These are phyloP conservation scores for Cydia strobilella DNA, from an alignment of 1,140 invertebrate genomes.

Conservation along the genomic window DNA sequence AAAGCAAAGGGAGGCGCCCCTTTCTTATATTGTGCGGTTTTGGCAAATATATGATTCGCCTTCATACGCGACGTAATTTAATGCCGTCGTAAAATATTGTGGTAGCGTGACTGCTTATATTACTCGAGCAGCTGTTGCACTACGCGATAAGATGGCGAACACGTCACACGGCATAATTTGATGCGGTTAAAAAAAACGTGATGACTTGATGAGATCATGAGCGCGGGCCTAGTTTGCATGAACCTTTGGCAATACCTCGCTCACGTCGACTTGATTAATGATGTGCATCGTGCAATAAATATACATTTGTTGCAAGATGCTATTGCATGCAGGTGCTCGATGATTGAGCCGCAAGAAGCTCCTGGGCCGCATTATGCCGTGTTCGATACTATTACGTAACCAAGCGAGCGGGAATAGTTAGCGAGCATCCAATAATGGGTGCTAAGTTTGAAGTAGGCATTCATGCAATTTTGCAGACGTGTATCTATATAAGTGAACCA, in stretches of 20 bases:
- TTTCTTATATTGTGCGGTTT: conserved; percentile 47
- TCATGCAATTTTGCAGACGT: conserved; percentile 20
- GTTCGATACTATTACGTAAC: conserved; percentile 17
- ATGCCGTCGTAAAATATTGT: conserved; percentile 64
- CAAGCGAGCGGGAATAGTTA: conserved; percentile 25
- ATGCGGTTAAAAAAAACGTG: conserved; percentile 61
- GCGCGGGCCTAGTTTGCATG: conserved; percentile 47
- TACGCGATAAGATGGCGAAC: conserved; percentile 42
- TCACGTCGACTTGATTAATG: conserved; percentile 51
- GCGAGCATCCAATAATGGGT: conserved; percentile 23
- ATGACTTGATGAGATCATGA: conserved; percentile 70
- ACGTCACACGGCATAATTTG: conserved; percentile 52
- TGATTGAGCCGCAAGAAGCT: conserved; percentile 16
- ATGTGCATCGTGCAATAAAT: conserved; percentile 37
- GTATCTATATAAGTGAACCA: background rate
- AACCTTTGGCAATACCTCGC: conserved; percentile 48
- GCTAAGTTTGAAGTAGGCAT: conserved; percentile 21
- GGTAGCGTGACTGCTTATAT: conserved; percentile 53
- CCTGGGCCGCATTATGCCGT: conserved; percentile 12
- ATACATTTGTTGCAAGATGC: conserved; percentile 22
- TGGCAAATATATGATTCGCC: conserved; percentile 42
- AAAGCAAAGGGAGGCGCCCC: conserved; percentile 61
- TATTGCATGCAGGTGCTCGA: conserved; percentile 29
- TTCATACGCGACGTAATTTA: conserved; percentile 58
- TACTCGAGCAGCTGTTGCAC: conserved; percentile 59